Conservation (phyloP, 2,113 vertebrate species). For the Ictalurus punctatus region DNA sequence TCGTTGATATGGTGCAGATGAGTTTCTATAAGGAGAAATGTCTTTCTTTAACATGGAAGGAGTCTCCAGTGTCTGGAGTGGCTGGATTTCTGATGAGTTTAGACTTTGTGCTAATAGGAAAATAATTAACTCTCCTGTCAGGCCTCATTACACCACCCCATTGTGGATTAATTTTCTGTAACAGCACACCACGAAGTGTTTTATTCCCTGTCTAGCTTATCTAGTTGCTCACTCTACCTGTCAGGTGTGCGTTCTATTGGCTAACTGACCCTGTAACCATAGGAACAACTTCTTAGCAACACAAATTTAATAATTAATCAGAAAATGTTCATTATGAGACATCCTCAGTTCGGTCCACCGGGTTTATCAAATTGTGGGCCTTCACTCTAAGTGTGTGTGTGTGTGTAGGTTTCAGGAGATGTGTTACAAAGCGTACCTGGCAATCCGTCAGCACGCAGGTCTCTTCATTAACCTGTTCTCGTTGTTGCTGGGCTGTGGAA, state of each 20-base stretch:
- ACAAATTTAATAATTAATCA: not conserved
- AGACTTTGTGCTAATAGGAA: not conserved
- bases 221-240: not conserved
- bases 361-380: not conserved
- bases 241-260: not conserved
- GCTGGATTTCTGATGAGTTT: not conserved
- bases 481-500: constrained; percentile 67
- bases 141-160: not conserved
- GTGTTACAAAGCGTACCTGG: constrained; percentile 70
- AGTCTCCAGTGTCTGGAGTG: not conserved
- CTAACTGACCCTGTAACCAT: not conserved
- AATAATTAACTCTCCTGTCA: not conserved
- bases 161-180: too few relatives aligned
- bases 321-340: not conserved
- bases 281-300: not conserved
- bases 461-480: constrained; percentile 73
- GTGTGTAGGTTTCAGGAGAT: constrained; percentile 66
- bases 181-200: too few relatives aligned
- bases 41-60: not conserved
- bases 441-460: constrained; percentile 68
- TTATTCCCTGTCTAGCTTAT: not conserved
- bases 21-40: not conserved
- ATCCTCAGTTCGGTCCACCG: not conserved
- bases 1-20: not conserved
- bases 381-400: not conserved